Evolutionary conservation across 2,797 vertebrate genomes (phyloP).

Genomic region (Liasis olivaceus): DNA sequence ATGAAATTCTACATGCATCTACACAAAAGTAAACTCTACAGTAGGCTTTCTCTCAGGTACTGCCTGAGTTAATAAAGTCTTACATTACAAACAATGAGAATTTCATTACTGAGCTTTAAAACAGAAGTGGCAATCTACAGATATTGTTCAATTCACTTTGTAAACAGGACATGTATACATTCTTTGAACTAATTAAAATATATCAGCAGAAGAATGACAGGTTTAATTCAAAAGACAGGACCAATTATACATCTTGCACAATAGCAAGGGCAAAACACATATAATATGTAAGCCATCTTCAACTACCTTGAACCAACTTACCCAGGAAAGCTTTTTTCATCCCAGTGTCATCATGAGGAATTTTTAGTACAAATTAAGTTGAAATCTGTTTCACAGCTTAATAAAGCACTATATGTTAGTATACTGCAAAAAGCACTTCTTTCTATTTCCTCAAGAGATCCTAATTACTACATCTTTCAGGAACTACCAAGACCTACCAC

Average conservation of each 20-base stretch:
- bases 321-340: slow-evolving; percentile 25
- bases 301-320: slow-evolving; percentile 33
- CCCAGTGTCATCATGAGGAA: slow-evolving; percentile 26
- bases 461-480: not conserved
- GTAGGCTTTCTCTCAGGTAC: not conserved
- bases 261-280: slow-evolving; percentile 23
- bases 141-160: slow-evolving; percentile 43
- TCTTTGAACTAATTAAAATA: slow-evolving; percentile 33
- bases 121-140: not conserved
- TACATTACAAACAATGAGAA: not conserved
- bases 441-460: not conserved
- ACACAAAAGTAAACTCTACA: not conserved
- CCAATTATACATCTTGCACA: slow-evolving; percentile 36
- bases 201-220: slow-evolving; percentile 41
- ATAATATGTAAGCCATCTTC: slow-evolving; percentile 33
- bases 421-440: not conserved
- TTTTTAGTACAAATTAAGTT: slow-evolving; percentile 8
- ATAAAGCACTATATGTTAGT: not conserved
- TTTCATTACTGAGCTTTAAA: not conserved
- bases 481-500: slow-evolving; percentile 7
- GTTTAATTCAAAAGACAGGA: slow-evolving; percentile 32
- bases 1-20: not conserved
- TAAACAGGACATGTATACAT: slow-evolving; percentile 62
- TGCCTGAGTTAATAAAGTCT: not conserved
- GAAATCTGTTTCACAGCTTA: not conserved